A percentile compares a stretch with the other conserved stretches of the same genome.
Conservation (phyloP, 2,888 invertebrate genomes). For the Euzetes globulus region DNA sequence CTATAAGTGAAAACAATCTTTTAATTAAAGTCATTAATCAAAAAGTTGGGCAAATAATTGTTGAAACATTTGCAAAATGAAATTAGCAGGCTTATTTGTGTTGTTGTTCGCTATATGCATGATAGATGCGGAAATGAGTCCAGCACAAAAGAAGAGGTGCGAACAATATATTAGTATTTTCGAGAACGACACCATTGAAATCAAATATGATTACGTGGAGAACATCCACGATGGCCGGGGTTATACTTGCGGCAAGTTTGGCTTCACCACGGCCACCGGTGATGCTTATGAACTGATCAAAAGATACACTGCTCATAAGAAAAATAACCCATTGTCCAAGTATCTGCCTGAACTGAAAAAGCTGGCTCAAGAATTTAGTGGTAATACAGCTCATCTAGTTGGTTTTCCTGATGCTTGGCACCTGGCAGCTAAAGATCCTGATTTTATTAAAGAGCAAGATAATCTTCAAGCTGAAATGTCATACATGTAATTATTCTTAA, state of each 20-base stretch:
- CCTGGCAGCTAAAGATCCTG: constrained; percentile 15
- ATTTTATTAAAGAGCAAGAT: constrained; percentile 23
- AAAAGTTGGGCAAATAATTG: no score
- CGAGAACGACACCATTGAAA: constrained; percentile 31
- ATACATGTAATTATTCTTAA: constrained; percentile 5
- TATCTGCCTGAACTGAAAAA: constrained; percentile 18
- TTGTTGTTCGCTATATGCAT: neutral
- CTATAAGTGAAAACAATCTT: no score
- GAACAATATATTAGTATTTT: constrained; percentile 32
- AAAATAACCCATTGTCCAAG: constrained; percentile 26
- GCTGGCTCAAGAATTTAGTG: neutral
- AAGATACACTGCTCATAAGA: constrained; percentile 21
- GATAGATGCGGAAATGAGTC: constrained; percentile 10
- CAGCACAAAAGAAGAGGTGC: constrained; percentile 17
- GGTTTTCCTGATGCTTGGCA: constrained; percentile 28
- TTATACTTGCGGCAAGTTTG: constrained; percentile 21
- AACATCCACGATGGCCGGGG: constrained; percentile 32
- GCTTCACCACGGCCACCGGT: constrained; percentile 29
- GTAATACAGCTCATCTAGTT: neutral
- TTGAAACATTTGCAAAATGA: neutral
- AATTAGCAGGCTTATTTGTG: neutral
- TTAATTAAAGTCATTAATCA: no score
- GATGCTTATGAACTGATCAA: constrained; percentile 24
- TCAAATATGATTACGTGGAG: constrained; percentile 29
- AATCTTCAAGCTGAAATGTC: constrained; percentile 6